Evolutionary conservation across 2,888 invertebrate genomes (phyloP).

Genomic region (Drosophila putrida): DNA sequence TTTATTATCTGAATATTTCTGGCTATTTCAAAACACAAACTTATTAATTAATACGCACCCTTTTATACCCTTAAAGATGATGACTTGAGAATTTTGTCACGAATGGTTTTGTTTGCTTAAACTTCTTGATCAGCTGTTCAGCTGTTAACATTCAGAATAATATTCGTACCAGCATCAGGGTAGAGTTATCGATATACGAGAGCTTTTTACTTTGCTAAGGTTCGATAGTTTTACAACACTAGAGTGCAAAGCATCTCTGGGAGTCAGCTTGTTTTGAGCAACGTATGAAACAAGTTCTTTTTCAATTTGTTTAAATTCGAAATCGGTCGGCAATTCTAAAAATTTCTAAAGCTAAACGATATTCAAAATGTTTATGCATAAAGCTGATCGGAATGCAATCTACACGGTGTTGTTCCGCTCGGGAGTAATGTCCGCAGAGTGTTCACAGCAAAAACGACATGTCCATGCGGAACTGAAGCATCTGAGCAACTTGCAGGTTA

Average conservation of each 20-base stretch:
- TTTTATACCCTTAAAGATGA: too few relatives aligned
- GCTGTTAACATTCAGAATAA: too few relatives aligned
- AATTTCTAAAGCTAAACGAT: not conserved
- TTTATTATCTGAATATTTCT: too few relatives aligned
- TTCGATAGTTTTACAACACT: not conserved
- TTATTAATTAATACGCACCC: too few relatives aligned
- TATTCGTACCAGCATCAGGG: too few relatives aligned
- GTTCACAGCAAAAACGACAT: conserved; percentile 31
- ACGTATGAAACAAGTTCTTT: not conserved
- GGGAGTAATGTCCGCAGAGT: conserved; percentile 41
- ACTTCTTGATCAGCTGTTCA: too few relatives aligned
- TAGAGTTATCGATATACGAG: conserved; percentile 1
- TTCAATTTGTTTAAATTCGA: not conserved
- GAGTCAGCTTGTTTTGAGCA: not conserved
- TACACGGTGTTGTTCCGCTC: conserved; percentile 39
- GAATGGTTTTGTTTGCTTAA: too few relatives aligned
- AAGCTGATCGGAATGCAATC: conserved; percentile 27
- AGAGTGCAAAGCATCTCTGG: not conserved
- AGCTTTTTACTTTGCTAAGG: too few relatives aligned
- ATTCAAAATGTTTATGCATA: conserved; percentile 37
- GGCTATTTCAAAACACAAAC: too few relatives aligned
- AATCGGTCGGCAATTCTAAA: not conserved
- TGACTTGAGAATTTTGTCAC: too few relatives aligned
- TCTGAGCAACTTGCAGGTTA: conserved; percentile 47
- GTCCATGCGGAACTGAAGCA: conserved; percentile 28